Percentiles rank a stretch among this genome's conserved stretches.
Conservation (phyloP, 2,113 vertebrate species). For the Poecile atricapillus region DNA sequence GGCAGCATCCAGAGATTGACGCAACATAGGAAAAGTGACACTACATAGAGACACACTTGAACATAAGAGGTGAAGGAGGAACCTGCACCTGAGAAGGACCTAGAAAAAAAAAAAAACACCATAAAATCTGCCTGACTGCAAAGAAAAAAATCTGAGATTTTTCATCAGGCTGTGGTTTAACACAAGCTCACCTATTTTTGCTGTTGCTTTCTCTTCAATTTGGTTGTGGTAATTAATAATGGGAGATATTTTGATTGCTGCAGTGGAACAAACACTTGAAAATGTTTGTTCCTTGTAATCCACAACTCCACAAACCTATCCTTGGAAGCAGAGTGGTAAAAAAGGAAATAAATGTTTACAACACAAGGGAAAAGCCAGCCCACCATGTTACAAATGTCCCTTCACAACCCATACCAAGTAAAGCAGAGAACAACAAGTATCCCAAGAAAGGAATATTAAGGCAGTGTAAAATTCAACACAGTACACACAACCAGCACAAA, state of each 20-base stretch:
- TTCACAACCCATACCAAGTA: neutral
- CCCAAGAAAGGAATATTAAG: neutral
- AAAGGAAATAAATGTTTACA: neutral
- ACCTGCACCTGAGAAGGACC: neutral
- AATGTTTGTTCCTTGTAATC: neutral
- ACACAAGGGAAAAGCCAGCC: neutral
- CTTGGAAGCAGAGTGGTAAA: neutral
- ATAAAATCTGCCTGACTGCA: neutral
- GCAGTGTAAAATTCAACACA: neutral
- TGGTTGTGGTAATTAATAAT: neutral
- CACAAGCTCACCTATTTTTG: neutral
- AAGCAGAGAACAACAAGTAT: neutral
- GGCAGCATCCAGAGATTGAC: neutral
- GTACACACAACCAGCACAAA: neutral
- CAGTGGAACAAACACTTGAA: neutral
- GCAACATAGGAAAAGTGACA: neutral
- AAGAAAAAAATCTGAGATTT: neutral
- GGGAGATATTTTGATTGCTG: neutral
- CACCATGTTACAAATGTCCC: neutral
- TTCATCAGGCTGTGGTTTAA: neutral
- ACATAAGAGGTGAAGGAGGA: neutral
- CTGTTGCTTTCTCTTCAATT: neutral
- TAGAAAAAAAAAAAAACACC: neutral
- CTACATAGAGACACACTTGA: rapidly evolving
- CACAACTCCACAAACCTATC: neutral